Base-by-base conservation (phyloP, 2,888 invertebrate species). In the Aspidiotus rigidus region DNA sequence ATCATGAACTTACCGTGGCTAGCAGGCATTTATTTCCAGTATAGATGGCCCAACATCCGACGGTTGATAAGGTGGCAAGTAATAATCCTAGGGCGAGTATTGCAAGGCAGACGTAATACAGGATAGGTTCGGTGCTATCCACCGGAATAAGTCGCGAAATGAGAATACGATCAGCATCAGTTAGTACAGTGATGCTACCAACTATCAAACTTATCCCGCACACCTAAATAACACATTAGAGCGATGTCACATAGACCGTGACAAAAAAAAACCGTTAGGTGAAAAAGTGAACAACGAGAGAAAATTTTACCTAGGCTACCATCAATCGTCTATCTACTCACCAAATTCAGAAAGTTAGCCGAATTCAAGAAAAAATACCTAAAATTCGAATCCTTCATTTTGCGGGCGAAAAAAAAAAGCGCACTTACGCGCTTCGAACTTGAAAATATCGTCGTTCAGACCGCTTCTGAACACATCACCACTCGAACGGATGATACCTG, bases 11-110 rank as follows among this genome's bases (percentile, higher is more conserved):
- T 80, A 87, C 88, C 71, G 85, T 77, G 67, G 84, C 84, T n/a
- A 90, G 80, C 72, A 88, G 83, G 74, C 85, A 85, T 75, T 87
- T 88, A 74, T 86, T 88, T 73, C 86, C 85, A 8, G 72, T 70
- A 74, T 88, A 89, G 0, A 87, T 85, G 0, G 89, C 89, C 89
- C 90, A 90, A 77, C 88, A 90, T 62, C 90, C 90, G 17, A 90
- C 78, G 60, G 90, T 84, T 6, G 88, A 85, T 0, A 85, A 83
- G 7, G 85, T 80, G 67, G 87, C 84, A 64, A 88, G 83, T 49
- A 85, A 77, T 67, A 90, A 80, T 1, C 90, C 90, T 0, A 86
- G 81, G 0, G 82, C 81, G n/a, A 88, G 82, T 63, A 88, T 77
- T 2, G 84, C 86, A 62, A 90, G 81, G 0, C 89, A 85, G 8